Evolutionary conservation across 2,113 vertebrate species (phyloP).

Genomic region (Chaetodon auriga): DNA sequence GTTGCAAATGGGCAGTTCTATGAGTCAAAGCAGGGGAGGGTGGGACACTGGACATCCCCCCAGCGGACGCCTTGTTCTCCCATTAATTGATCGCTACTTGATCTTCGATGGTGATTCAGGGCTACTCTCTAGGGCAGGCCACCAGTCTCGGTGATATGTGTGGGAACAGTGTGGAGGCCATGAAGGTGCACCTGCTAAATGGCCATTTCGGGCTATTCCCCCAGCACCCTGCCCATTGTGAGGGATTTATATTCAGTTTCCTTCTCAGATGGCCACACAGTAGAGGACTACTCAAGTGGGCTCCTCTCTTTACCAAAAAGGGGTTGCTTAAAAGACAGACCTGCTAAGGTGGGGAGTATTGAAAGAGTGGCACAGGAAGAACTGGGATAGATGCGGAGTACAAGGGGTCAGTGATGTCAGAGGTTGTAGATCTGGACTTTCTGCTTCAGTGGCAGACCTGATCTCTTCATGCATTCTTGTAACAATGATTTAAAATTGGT

Average conservation of each 20-base stretch:
- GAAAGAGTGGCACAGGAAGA: conserved; percentile 59
- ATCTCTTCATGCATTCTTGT: conserved; percentile 2
- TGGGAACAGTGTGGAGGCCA: conserved; percentile 85
- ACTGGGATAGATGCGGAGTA: conserved; percentile 15
- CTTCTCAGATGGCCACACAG: conserved; percentile 75
- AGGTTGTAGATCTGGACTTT: conserved; percentile 3
- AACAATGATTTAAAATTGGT: background rate
- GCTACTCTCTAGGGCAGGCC: conserved; percentile 80
- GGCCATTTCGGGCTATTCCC: conserved; percentile 71
- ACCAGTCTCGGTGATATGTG: conserved; percentile 87
- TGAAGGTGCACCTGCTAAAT: conserved; percentile 85
- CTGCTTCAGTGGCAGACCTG: background rate
- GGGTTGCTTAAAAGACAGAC: conserved; percentile 66
- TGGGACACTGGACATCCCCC: conserved; percentile 78
- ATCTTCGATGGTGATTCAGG: conserved; percentile 85
- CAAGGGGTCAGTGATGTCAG: conserved; percentile 48
- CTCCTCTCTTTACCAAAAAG: conserved; percentile 73
- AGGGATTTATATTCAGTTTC: conserved; percentile 84
- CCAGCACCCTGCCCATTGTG: conserved; percentile 80
- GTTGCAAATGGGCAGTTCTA: conserved; percentile 85
- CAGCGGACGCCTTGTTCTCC: conserved; percentile 79
- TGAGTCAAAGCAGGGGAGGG: conserved; percentile 75
- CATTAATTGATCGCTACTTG: conserved; percentile 90
- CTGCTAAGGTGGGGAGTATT: conserved; percentile 50
- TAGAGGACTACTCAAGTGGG: conserved; percentile 63